Evolutionary conservation across 2,113 vertebrate genomes (phyloP), one percentile per base, ranked within the genome.

Genomic region (Ochotona princeps): DNA sequence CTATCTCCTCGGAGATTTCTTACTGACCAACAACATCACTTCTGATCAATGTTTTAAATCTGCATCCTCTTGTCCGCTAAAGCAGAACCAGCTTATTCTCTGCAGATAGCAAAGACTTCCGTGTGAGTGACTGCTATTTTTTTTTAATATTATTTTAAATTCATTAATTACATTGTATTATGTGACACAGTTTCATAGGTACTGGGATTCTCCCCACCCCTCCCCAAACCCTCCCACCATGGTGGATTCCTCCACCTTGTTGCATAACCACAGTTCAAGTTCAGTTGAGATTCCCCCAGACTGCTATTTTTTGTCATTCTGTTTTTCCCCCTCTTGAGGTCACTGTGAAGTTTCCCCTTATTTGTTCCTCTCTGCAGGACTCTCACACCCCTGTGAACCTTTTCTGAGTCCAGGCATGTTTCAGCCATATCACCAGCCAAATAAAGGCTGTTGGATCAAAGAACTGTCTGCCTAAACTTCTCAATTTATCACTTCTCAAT

Each of bases 401-500:
- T 96, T 97, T 92, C 63, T 63, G n/a, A 98, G 89, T 97, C 97
- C 44, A 96, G 85, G 93, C 97, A 98, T 96, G 92, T 97, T 96
- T 95, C 96, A 94, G 93, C 89, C 95, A 81, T 93, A 83, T 83
- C 92, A 97, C 73, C 93, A 97, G 89, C 81, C 20, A 8, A 96
- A 94, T 26, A 86, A 97, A 78, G 90, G 91, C 61, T 57, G 89
- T 92, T 92, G 95, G 97, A 98, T 98, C 97, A 97, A 98, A 97
- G 97, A 97, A 72, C 94, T 96, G 95, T 96, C 97, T 96, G 92
- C 94, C 94, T 97, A 91, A 97, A 96, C 92, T 96, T 92, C 85
- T 96, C 97, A 82, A 96, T 97, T 98, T 97, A 97, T 97, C 96
- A 97, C 92, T 96, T 92, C 85, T 96, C 97, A 82, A 96, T 97